A percentile compares a stretch with the other conserved stretches of the same genome.
These are phyloP conservation scores for Zele albiditarsus DNA, from an alignment of 2,888 invertebrate genomes.

Conservation along the genomic window DNA sequence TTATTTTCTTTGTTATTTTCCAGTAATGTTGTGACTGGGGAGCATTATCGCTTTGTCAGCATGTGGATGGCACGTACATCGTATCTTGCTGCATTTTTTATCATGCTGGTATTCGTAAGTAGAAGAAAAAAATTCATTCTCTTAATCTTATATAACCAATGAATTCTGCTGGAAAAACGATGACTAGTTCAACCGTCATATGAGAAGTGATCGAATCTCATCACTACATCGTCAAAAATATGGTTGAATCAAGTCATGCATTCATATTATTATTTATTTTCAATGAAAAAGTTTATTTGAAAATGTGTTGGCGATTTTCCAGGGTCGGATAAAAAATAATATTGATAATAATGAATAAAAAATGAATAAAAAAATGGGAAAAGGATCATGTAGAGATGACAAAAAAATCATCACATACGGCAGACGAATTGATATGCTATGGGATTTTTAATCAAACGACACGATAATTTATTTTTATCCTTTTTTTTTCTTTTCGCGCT, in stretches of 20 bases:
- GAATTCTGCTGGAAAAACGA: too few relatives aligned
- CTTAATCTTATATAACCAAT: too few relatives aligned
- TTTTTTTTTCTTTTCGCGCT: neutral
- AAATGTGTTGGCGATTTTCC: too few relatives aligned
- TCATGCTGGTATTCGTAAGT: constrained; percentile 99
- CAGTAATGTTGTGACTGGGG: constrained; percentile 98
- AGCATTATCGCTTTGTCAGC: constrained; percentile 98
- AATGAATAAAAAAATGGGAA: neutral
- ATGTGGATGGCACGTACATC: constrained; percentile 97
- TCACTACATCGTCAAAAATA: too few relatives aligned
- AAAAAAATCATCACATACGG: neutral
- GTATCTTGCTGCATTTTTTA: constrained; percentile 95
- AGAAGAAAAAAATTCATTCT: neutral
- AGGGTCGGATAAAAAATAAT: too few relatives aligned
- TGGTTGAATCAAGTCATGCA: too few relatives aligned
- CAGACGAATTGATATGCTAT: neutral
- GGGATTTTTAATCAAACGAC: constrained; percentile 17
- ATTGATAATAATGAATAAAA: neutral
- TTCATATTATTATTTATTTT: too few relatives aligned
- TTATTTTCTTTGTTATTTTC: constrained; percentile 24
- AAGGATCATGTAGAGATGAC: neutral
- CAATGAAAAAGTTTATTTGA: too few relatives aligned
- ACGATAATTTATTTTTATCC: constrained; percentile 1
- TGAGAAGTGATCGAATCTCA: too few relatives aligned
- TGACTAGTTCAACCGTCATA: too few relatives aligned